Percentiles rank a stretch among this genome's conserved stretches.
Evolutionary conservation across 2,888 invertebrate species (phyloP).

Genomic region (Platycheirus rosarum): DNA sequence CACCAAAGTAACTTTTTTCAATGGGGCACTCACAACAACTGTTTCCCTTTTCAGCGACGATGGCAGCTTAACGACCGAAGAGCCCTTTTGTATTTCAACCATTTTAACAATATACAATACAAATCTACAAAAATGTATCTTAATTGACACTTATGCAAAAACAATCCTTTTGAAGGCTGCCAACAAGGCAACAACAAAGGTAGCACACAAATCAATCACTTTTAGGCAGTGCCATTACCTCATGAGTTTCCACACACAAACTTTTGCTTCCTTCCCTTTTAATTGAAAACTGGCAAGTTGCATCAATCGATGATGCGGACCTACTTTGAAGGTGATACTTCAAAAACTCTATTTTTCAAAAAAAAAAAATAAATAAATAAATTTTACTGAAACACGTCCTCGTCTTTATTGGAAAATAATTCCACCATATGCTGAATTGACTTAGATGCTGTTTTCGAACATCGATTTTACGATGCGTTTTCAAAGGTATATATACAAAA

Average conservation of each 20-base stretch:
- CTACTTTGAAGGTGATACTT: too few relatives aligned
- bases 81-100: slow-evolving; percentile 82
- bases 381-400: too few relatives aligned
- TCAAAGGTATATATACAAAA: slow-evolving; percentile 30
- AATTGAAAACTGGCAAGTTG: slow-evolving; percentile 1
- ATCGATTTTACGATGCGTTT: slow-evolving; percentile 60
- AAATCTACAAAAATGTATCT: background rate
- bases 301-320: slow-evolving; percentile 54
- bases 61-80: slow-evolving; percentile 80
- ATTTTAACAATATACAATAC: slow-evolving; percentile 72
- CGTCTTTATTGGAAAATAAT: too few relatives aligned
- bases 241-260: slow-evolving; percentile 7
- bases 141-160: slow-evolving; percentile 29
- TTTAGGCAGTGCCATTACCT: slow-evolving; percentile 26
- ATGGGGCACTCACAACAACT: slow-evolving; percentile 82
- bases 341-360: too few relatives aligned
- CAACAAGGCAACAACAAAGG: slow-evolving; percentile 14
- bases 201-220: slow-evolving; percentile 55
- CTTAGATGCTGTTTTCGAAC: slow-evolving; percentile 60
- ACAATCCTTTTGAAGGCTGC: slow-evolving; percentile 4
- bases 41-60: slow-evolving; percentile 82
- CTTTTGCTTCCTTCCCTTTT: slow-evolving; percentile 1
- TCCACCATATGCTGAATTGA: slow-evolving; percentile 59
- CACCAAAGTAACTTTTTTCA: slow-evolving; percentile 82
- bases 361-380: background rate